Percentiles rank a stretch among this genome's conserved stretches.
Conservation (phyloP, 2,888 invertebrate species). For the Lasioglossum zephyrum region DNA sequence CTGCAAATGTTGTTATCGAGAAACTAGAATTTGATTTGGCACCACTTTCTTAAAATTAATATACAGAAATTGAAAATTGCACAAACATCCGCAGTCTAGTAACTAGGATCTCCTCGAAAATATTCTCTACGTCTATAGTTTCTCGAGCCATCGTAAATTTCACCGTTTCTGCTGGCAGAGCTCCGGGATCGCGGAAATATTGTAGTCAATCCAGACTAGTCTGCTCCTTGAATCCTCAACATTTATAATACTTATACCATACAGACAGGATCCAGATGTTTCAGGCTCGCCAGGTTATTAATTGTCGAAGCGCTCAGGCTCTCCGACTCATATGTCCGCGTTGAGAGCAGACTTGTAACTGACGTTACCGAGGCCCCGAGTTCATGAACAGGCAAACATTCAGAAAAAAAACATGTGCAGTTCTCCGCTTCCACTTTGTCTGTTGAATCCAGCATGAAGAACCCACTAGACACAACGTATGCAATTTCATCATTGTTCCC, state of each 20-base stretch:
- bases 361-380: constrained; percentile 25
- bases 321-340: constrained; percentile 27
- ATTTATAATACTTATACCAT: constrained; percentile 46
- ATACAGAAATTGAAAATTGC: too few relatives aligned
- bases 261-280: constrained; percentile 31
- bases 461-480: neutral
- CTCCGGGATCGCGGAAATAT: constrained; percentile 18
- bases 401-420: neutral
- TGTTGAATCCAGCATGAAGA: neutral
- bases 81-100: neutral
- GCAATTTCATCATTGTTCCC: neutral
- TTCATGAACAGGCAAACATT: constrained; percentile 3
- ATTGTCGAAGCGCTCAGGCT: constrained; percentile 44
- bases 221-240: constrained; percentile 30
- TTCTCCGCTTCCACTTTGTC: neutral
- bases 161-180: neutral
- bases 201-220: constrained; percentile 16
- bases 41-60: too few relatives aligned
- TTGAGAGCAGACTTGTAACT: constrained; percentile 45
- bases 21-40: too few relatives aligned
- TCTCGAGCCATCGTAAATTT: neutral
- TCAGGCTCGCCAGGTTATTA: constrained; percentile 42
- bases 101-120: neutral
- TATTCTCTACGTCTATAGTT: neutral
- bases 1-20: too few relatives aligned